phyloP scores from a whole-genome alignment of 2,113 vertebrate species.

The Pagrus major region DNA sequence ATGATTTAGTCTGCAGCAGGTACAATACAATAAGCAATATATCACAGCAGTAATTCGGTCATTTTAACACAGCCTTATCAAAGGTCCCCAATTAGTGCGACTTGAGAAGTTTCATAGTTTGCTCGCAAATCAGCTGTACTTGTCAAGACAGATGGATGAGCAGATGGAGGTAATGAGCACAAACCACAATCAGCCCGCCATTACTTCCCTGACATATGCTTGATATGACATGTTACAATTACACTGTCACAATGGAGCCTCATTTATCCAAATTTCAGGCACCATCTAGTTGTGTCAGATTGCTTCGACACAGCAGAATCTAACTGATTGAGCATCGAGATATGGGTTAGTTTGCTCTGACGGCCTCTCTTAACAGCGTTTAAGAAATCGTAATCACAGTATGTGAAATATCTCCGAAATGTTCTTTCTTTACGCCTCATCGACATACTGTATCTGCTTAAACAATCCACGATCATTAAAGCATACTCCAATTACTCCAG shows the following conservation, averaged over 20 bases:
- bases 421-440: slow-evolving; percentile 6
- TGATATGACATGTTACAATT: slow-evolving; percentile 73
- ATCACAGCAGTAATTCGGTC: slow-evolving; percentile 25
- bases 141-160: slow-evolving; percentile 72
- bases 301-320: slow-evolving; percentile 37
- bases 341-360: slow-evolving; percentile 16
- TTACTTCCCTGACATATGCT: slow-evolving; percentile 75
- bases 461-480: neutral
- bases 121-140: slow-evolving; percentile 55
- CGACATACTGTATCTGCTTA: neutral
- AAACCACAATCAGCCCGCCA: slow-evolving; percentile 69
- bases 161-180: slow-evolving; percentile 77
- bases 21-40: neutral
- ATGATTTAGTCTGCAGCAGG: slow-evolving; percentile 1
- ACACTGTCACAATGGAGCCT: slow-evolving; percentile 59
- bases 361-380: slow-evolving; percentile 21
- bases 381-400: slow-evolving; percentile 26
- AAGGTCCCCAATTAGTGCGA: slow-evolving; percentile 54
- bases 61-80: slow-evolving; percentile 48
- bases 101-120: slow-evolving; percentile 55
- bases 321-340: slow-evolving; percentile 21
- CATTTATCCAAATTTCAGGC: slow-evolving; percentile 59
- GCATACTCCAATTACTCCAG: neutral
- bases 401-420: slow-evolving; percentile 22
- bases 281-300: slow-evolving; percentile 44